A percentile compares a stretch with the other conserved stretches of the same genome.
Conservation (phyloP, 2,797 vertebrate genomes). For the Tympanoctomys barrerae region DNA sequence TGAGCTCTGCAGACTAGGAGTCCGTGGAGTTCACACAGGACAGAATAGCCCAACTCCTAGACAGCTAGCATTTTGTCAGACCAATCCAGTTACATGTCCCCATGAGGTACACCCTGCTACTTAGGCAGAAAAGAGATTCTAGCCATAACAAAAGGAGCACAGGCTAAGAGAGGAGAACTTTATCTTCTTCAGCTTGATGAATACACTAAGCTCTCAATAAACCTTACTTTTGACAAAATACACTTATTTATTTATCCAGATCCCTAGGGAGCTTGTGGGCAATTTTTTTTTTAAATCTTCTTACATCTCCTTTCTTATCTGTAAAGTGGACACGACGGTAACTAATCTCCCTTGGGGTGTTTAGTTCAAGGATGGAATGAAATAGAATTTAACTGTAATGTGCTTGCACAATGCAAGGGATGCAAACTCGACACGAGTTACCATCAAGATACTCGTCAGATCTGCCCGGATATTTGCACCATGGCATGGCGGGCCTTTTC, state of each 20-base stretch:
- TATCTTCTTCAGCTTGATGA: neutral
- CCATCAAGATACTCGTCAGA: neutral
- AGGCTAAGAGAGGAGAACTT: neutral
- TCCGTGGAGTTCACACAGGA: rapidly evolving
- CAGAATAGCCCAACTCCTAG: neutral
- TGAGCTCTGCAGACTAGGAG: neutral
- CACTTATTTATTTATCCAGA: neutral
- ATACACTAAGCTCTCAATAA: neutral
- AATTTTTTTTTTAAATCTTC: neutral
- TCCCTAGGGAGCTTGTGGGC: neutral
- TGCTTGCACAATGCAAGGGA: neutral
- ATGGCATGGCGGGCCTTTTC: neutral
- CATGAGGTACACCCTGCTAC: neutral
- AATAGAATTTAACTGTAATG: neutral
- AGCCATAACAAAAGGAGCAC: no score
- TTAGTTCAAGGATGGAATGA: neutral
- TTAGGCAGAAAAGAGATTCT: neutral
- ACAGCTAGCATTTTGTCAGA: neutral
- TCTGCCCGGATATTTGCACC: neutral
- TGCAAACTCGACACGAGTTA: neutral
- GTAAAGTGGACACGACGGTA: neutral
- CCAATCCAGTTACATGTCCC: neutral
- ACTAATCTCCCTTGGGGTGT: neutral
- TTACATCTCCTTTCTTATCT: neutral
- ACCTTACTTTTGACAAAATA: neutral